Conservation (phyloP, 2,797 vertebrate species). For the Characodon lateralis region DNA sequence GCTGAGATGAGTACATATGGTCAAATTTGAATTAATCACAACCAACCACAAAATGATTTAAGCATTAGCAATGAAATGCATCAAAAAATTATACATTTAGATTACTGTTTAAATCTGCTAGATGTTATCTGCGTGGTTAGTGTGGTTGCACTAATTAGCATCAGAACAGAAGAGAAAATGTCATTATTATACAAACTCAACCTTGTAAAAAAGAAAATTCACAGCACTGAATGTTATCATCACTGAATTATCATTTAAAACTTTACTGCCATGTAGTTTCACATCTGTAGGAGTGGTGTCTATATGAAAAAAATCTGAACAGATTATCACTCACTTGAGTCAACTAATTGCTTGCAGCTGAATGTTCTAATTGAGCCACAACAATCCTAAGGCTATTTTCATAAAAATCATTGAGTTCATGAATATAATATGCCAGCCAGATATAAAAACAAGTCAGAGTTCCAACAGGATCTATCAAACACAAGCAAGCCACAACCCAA, state of each 20-base stretch:
- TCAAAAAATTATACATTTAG: constrained; percentile 36
- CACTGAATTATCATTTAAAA: constrained; percentile 78
- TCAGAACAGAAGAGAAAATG: constrained; percentile 44
- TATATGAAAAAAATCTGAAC: constrained; percentile 79
- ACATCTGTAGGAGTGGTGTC: constrained; percentile 81
- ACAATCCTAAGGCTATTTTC: constrained; percentile 84
- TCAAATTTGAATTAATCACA: constrained; percentile 43
- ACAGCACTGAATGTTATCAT: constrained; percentile 67
- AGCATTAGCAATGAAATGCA: constrained; percentile 10
- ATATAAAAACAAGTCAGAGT: constrained; percentile 76
- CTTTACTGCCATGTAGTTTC: constrained; percentile 76
- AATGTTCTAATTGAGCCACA: constrained; percentile 85
- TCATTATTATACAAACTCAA: constrained; percentile 50
- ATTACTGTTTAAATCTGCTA: constrained; percentile 36
- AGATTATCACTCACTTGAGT: constrained; percentile 85
- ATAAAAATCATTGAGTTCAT: constrained; percentile 82
- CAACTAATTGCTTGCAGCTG: constrained; percentile 85
- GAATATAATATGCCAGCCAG: constrained; percentile 79
- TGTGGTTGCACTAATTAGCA: constrained; percentile 44
- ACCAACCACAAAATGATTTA: constrained; percentile 32
- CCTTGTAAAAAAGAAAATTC: constrained; percentile 34
- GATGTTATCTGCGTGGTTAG: constrained; percentile 19
- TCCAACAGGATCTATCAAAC: constrained; percentile 78
- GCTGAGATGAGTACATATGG: constrained; percentile 11
- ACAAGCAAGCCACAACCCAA: constrained; percentile 69